These are phyloP conservation scores for Sesamia inferens DNA, from an alignment of 2,888 invertebrate genomes.

Conservation along the genomic window DNA sequence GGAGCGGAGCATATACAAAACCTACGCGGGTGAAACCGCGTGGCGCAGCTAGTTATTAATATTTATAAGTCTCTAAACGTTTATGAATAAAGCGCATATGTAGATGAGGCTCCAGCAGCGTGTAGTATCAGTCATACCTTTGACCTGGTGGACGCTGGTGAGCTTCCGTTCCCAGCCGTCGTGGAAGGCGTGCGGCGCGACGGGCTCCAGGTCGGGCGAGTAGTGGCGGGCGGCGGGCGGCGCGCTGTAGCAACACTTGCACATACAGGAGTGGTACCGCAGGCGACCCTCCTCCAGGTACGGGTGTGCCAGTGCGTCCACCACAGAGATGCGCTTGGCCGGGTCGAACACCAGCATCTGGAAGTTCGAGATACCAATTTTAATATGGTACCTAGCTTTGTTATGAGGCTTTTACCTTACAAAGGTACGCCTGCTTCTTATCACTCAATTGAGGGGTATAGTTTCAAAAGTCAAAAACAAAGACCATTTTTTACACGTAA, in stretches of 20 bases:
- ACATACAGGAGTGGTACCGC: slow-evolving; percentile 99
- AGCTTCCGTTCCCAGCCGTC: slow-evolving; percentile 99
- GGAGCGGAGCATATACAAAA: too few relatives aligned
- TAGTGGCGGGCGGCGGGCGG: slow-evolving; percentile 93
- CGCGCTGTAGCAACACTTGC: slow-evolving; percentile 97
- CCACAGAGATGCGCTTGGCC: slow-evolving; percentile 98
- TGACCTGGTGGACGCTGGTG: slow-evolving; percentile 97
- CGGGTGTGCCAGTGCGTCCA: slow-evolving; percentile 98
- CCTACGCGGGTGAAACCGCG: too few relatives aligned
- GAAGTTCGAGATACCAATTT: too few relatives aligned
- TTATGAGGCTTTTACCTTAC: too few relatives aligned
- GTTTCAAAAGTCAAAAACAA: too few relatives aligned
- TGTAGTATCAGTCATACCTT: slow-evolving; percentile 91
- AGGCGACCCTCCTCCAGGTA: slow-evolving; percentile 99
- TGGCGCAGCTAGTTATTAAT: too few relatives aligned
- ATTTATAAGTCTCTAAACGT: neutral
- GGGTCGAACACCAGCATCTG: slow-evolving; percentile 99
- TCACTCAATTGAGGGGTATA: too few relatives aligned
- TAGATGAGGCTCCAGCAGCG: neutral
- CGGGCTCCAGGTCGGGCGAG: slow-evolving; percentile 97
- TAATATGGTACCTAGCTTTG: neutral
- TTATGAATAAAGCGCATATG: neutral
- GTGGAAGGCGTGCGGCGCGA: slow-evolving; percentile 97
- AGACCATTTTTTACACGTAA: too few relatives aligned
- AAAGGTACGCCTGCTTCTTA: too few relatives aligned